These are phyloP conservation scores for Phlogophora meticulosa DNA, from an alignment of 2,888 invertebrate genomes.

Conservation along the genomic window DNA sequence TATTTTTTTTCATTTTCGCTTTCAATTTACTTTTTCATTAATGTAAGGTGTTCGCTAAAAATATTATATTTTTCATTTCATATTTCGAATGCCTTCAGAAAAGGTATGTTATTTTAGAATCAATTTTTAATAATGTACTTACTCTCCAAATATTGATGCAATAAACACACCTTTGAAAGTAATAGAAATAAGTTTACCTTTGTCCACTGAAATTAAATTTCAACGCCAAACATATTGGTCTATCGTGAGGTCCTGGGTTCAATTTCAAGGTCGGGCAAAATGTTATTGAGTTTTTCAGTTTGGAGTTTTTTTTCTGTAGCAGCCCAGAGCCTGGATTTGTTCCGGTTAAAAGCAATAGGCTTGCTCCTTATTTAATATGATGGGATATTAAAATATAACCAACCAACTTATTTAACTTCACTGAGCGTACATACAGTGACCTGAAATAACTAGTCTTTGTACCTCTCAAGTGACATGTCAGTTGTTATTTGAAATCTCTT, in stretches of 20 bases:
- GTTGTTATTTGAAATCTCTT: conserved; percentile 18
- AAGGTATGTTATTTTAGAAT: neutral
- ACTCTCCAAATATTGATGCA: neutral
- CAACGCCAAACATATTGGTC: no score
- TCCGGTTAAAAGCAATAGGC: neutral
- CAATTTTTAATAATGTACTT: neutral
- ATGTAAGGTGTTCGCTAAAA: conserved; percentile 3
- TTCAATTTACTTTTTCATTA: conserved; percentile 11
- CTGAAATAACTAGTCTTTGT: conserved; percentile 10
- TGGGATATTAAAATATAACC: no score
- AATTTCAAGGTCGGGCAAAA: no score
- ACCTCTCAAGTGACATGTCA: conserved; percentile 5
- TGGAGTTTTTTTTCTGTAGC: no score
- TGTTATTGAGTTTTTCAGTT: no score
- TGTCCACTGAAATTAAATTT: no score
- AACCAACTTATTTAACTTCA: neutral
- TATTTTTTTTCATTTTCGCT: neutral
- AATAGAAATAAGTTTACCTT: no score
- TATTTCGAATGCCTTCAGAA: conserved; percentile 1
- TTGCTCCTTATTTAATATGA: neutral
- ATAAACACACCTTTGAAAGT: no score
- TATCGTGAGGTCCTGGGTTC: no score
- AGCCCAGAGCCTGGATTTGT: no score
- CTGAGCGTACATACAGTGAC: no score
- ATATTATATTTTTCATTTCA: neutral